Percentiles rank a stretch among this genome's conserved stretches.
Evolutionary conservation across 2,888 invertebrate species (phyloP).

Genomic region (Luffia ferchaultella): DNA sequence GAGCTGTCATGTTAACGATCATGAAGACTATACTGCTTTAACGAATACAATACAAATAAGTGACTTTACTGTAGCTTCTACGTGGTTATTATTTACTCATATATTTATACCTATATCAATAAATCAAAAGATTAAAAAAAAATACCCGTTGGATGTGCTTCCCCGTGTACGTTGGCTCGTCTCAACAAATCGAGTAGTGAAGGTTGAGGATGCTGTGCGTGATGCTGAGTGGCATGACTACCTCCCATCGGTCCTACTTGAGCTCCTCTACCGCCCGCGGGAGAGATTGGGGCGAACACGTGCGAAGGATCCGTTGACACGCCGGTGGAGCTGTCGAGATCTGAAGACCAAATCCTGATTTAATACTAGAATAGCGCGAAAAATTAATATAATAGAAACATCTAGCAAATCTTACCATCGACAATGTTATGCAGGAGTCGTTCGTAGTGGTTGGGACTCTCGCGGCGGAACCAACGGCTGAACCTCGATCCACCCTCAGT

Average conservation of each 20-base stretch:
- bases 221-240: neutral
- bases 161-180: conserved; percentile 58
- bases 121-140: too few relatives aligned
- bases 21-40: too few relatives aligned
- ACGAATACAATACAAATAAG: too few relatives aligned
- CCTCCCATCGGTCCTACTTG: neutral
- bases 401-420: too few relatives aligned
- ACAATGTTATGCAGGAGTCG: conserved; percentile 68
- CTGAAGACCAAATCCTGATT: too few relatives aligned
- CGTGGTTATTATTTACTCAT: too few relatives aligned
- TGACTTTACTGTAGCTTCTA: too few relatives aligned
- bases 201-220: conserved; percentile 18
- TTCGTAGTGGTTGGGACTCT: conserved; percentile 66
- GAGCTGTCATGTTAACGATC: too few relatives aligned
- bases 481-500: conserved; percentile 72
- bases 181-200: conserved; percentile 76
- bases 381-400: neutral
- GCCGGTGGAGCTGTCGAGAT: conserved; percentile 29
- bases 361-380: too few relatives aligned
- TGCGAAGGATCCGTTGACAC: conserved; percentile 63
- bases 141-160: neutral
- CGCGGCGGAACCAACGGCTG: conserved; percentile 82
- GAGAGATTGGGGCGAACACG: conserved; percentile 77
- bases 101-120: too few relatives aligned
- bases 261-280: conserved; percentile 37